These are phyloP conservation scores for Rhagoletis pomonella DNA, from an alignment of 1,140 invertebrate genomes.

Conservation along the genomic window DNA sequence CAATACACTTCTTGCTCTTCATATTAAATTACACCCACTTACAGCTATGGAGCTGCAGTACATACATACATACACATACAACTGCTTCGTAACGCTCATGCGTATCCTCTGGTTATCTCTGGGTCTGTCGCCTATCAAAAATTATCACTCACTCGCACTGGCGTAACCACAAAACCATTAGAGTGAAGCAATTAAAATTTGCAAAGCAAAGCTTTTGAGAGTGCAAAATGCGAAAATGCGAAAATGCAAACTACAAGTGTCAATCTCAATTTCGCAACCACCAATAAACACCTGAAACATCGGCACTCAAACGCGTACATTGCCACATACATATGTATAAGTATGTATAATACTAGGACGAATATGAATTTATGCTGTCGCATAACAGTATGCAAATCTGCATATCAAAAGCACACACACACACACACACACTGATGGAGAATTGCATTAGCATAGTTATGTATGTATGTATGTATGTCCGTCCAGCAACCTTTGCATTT, in stretches of 20 bases:
- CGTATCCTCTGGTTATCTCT: not conserved
- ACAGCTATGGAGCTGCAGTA: not conserved
- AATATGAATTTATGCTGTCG: slow-evolving; percentile 15
- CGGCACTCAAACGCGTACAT: not conserved
- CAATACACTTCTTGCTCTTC: not conserved
- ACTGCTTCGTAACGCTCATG: too few species aligned
- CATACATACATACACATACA: too few species aligned
- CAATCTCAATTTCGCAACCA: slow-evolving; percentile 9
- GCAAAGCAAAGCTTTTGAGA: slow-evolving; percentile 37
- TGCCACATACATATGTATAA: not conserved
- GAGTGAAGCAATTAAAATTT: slow-evolving; percentile 46
- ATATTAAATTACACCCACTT: not conserved
- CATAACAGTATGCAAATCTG: slow-evolving; percentile 14
- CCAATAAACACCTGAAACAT: slow-evolving; percentile 17
- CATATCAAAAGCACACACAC: slow-evolving; percentile 4
- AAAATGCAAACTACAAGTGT: slow-evolving; percentile 30
- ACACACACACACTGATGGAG: not conserved
- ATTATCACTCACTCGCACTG: not conserved
- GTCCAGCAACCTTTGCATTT: not conserved
- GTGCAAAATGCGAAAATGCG: slow-evolving; percentile 15
- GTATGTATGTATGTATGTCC: not conserved
- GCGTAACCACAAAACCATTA: slow-evolving; percentile 17
- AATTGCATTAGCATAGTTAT: not conserved
- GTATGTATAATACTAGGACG: not conserved
- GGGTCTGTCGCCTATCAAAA: not conserved